Conservation (phyloP, 2,113 vertebrate species). For the Todiramphus chloris region DNA sequence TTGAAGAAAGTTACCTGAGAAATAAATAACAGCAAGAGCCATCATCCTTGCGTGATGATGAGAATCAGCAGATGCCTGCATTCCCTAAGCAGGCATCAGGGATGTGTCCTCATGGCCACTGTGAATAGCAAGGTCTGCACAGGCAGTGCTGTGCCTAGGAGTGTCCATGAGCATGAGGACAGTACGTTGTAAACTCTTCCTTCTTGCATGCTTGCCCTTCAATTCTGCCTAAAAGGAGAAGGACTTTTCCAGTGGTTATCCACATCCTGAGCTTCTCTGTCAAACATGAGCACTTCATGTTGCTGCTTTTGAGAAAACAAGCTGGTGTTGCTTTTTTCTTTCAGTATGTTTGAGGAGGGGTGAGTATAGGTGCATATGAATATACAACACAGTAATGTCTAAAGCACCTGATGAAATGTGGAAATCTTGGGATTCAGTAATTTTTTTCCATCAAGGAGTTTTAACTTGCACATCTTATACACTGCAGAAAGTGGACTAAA, state of each 20-base stretch:
- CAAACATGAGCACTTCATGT: accelerated
- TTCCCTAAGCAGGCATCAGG: neutral
- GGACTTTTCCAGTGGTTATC: neutral
- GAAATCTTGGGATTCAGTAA: neutral
- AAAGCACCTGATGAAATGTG: neutral
- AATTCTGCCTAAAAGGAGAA: neutral
- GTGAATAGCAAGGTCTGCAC: neutral
- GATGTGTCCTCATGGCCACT: neutral
- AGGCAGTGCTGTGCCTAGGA: accelerated
- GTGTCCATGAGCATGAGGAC: neutral
- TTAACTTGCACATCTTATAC: neutral
- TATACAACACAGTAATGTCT: neutral
- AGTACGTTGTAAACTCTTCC: neutral
- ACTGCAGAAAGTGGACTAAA: neutral
- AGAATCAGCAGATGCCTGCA: accelerated
- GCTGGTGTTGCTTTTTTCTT: neutral
- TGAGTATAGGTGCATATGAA: neutral
- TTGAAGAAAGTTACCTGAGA: neutral
- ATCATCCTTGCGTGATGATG: accelerated
- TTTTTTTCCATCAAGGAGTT: neutral
- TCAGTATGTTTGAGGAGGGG: neutral
- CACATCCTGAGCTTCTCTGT: neutral
- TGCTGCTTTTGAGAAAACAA: neutral
- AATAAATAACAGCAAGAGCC: neutral
- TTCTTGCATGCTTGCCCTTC: neutral